phyloP scores from a whole-genome alignment of 2,888 invertebrate genomes.

The Torymus auratus region DNA sequence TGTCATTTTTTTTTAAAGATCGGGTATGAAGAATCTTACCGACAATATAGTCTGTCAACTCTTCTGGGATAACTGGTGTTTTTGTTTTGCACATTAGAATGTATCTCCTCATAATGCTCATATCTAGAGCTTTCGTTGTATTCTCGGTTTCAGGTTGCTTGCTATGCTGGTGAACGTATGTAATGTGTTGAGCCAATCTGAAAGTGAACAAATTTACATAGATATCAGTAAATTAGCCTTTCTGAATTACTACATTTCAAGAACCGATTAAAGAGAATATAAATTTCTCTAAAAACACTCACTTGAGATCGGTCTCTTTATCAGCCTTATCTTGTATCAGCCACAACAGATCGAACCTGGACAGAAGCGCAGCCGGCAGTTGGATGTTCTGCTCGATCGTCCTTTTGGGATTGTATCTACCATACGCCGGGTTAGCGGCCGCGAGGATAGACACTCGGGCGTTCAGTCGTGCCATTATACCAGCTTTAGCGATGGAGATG shows the following conservation, averaged over 20 bases:
- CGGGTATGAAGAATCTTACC: slow-evolving; percentile 74
- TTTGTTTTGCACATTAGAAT: slow-evolving; percentile 93
- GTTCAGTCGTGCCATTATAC: slow-evolving; percentile 98
- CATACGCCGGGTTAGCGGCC: slow-evolving; percentile 99
- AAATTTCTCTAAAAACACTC: slow-evolving; percentile 50
- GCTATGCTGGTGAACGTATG: slow-evolving; percentile 96
- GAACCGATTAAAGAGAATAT: too few species aligned
- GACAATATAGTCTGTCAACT: slow-evolving; percentile 92
- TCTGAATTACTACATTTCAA: too few species aligned
- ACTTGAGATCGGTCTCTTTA: slow-evolving; percentile 83
- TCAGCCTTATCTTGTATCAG: slow-evolving; percentile 90
- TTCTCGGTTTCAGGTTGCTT: slow-evolving; percentile 87
- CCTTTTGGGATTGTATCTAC: slow-evolving; percentile 96
- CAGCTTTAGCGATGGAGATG: slow-evolving; percentile 99
- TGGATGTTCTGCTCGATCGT: slow-evolving; percentile 98
- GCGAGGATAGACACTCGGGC: slow-evolving; percentile 98
- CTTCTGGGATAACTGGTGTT: slow-evolving; percentile 90
- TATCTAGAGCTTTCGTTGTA: slow-evolving; percentile 87
- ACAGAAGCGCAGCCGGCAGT: slow-evolving; percentile 96
- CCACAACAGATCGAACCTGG: slow-evolving; percentile 97
- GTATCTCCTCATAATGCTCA: slow-evolving; percentile 95
- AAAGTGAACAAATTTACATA: slow-evolving; percentile 23
- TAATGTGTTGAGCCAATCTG: slow-evolving; percentile 95
- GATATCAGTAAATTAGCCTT: neutral
- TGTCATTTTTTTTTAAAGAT: neutral